Conservation (phyloP, 2,113 vertebrate genomes). For the Mesitornis unicolor region DNA sequence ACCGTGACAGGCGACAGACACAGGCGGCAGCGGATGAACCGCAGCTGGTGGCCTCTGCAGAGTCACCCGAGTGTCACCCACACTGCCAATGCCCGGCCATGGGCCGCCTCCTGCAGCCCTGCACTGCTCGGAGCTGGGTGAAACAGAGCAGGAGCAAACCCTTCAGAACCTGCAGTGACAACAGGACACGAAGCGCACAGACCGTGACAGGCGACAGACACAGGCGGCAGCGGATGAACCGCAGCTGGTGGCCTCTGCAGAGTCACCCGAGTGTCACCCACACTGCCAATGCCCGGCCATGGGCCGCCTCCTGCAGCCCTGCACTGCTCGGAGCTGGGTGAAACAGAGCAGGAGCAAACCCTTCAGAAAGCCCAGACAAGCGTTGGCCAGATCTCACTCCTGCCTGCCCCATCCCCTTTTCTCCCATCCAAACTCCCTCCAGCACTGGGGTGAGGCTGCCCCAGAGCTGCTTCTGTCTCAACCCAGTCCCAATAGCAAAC, state of each 20-base stretch:
- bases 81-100: rapidly evolving
- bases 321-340: not conserved
- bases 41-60: not conserved
- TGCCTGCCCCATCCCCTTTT: not conserved
- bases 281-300: rapidly evolving
- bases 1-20: not conserved
- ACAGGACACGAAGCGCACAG: rapidly evolving
- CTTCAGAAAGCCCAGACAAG: no score
- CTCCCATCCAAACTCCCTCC: not conserved
- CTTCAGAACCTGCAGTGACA: not conserved
- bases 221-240: not conserved
- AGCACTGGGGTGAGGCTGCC: not conserved
- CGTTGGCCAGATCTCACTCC: no score
- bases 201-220: not conserved
- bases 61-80: not conserved
- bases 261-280: not conserved
- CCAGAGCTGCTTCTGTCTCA: not conserved
- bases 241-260: not conserved
- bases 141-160: not conserved
- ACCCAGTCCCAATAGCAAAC: not conserved
- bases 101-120: not conserved
- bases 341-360: not conserved
- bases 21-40: not conserved
- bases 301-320: not conserved
- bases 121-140: not conserved